phyloP scores from a whole-genome alignment of 2,888 invertebrate species.

The Hypercompe scribonia region DNA sequence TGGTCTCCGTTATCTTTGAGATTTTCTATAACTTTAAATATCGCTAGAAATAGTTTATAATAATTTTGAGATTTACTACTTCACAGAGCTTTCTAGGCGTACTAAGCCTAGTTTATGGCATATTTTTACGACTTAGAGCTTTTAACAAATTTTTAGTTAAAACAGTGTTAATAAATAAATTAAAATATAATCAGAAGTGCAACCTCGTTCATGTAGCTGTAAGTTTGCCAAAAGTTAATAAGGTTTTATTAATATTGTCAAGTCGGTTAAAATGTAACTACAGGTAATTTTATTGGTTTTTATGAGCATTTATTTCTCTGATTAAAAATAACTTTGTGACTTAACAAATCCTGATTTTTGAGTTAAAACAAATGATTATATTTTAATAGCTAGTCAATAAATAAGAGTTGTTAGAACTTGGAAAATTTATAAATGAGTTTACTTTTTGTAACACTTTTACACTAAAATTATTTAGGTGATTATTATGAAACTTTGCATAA shows the following conservation, averaged over 20 bases:
- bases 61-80: not conserved
- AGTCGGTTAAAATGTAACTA: not conserved
- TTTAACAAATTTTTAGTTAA: not conserved
- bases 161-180: not conserved
- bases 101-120: not conserved
- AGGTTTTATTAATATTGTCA: not conserved
- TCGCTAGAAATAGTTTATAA: not conserved
- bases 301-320: not conserved
- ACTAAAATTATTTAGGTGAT: no score
- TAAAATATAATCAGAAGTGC: not conserved
- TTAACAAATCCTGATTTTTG: not conserved
- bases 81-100: not conserved
- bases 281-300: not conserved
- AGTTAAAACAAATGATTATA: not conserved
- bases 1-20: constrained; percentile 19
- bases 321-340: not conserved
- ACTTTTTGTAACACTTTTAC: no score
- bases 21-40: not conserved
- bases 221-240: not conserved
- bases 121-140: not conserved
- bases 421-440: no score
- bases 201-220: not conserved
- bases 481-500: no score
- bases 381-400: not conserved
- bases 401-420: constrained; percentile 15